Evolutionary conservation across 2,888 invertebrate genomes (phyloP), one percentile per base, ranked within the genome.

Genomic region (Xylocampa areola): DNA sequence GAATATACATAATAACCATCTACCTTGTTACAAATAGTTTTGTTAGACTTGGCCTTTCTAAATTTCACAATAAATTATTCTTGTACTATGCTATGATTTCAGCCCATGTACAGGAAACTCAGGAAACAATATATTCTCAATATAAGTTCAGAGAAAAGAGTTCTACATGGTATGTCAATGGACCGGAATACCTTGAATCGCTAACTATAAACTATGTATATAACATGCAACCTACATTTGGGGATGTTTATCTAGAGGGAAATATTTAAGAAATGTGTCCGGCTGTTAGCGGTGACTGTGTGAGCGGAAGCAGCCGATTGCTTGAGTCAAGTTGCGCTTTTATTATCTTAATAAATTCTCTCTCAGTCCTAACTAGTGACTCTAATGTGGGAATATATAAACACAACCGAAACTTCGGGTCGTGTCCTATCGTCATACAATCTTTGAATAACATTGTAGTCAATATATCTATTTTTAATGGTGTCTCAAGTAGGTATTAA

Each of bases 221-320:
- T n/a, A 29, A 16, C 47, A 36, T 40, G 39, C 54, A 49, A 53
- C 37, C 16, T 30, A 53, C 36, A 57, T 68, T 66, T 50, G 54
- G 68, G 59, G 59, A 51, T 60, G 53, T 60, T 65, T 60, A 65
- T 57, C 37, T 47, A 41, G 11, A 52, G 39, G 43, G 16, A 55
- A 60, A 60, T 52, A 68, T 68, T 64, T 48, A 60, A 68, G 50
- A 57, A 50, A 55, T 67, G 52, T 57, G 53, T 63, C 52, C 47
- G 37, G 21, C 37, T n/a, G 30, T 16, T 21, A 25, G 33, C 32
- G 33, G 23, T 11, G 41, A 39, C 44, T 48, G 54, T 76, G 82
- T 61, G 82, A 84, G 74, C 88, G 89, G 88, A 90, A 87, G 76
- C 60, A 35, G 62, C 49, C 78, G 81, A 87, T 88, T 86, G 83